phyloP scores from a whole-genome alignment of 2,888 invertebrate species.

The Cheilosia soror region DNA sequence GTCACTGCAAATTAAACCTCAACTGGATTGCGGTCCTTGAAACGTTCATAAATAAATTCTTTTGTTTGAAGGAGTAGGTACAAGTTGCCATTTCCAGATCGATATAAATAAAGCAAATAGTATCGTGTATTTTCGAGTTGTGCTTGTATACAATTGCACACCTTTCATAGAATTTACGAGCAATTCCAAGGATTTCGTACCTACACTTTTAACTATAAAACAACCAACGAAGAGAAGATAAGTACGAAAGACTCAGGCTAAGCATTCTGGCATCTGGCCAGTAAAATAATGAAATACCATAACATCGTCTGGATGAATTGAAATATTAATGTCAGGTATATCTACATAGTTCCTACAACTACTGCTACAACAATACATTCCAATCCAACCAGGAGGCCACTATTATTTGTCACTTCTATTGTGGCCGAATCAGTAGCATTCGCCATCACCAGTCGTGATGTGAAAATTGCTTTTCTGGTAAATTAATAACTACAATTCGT shows the following conservation, averaged over 20 bases:
- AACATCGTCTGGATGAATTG: conserved; percentile 68
- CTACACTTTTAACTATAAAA: conserved; percentile 26
- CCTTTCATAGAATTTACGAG: conserved; percentile 56
- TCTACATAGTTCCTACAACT: conserved; percentile 35
- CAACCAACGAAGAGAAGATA: conserved; percentile 24
- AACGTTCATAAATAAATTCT: conserved; percentile 32
- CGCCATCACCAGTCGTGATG: conserved; percentile 6
- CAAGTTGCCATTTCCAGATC: conserved; percentile 40
- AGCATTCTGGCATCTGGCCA: conserved; percentile 60
- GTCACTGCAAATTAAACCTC: conserved; percentile 1
- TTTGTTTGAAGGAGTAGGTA: conserved; percentile 16
- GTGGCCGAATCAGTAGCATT: conserved; percentile 31
- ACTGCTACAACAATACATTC: conserved; percentile 40
- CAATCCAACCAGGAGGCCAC: conserved; percentile 17
- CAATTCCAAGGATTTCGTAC: conserved; percentile 53
- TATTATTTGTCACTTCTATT: conserved; percentile 59
- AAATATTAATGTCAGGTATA: conserved; percentile 64
- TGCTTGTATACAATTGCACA: conserved; percentile 31
- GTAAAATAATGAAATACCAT: conserved; percentile 66
- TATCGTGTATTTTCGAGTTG: conserved; percentile 27
- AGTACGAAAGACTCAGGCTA: conserved; percentile 35
- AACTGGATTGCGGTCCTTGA: conserved; percentile 33
- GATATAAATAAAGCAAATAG: conserved; percentile 37
- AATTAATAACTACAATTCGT: conserved; percentile 58
- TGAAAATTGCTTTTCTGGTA: conserved; percentile 46